Base-by-base conservation (phyloP, 2,888 invertebrate species). In the Latrodectus elegans region DNA sequence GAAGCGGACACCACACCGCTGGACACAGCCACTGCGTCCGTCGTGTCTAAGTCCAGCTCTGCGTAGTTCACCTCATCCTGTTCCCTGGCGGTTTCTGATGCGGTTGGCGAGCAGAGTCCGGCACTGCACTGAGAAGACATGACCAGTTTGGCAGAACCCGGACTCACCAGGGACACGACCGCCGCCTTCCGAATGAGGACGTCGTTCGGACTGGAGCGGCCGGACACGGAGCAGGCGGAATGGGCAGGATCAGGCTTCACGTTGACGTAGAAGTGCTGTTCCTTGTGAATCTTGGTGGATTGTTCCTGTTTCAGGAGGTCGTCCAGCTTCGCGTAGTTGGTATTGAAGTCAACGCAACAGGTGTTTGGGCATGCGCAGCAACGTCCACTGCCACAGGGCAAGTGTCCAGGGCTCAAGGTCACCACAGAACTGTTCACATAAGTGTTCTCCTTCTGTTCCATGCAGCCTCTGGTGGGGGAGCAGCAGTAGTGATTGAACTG, bases 21-120 rank as follows among this genome's bases (percentile, higher is more conserved):
- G 51, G 84, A 38, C 38, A 38, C 38, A 6, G 38, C 74, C 4
- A 65, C 76, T n/a, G 91, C 90, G 74, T 91, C 91, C 53, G 90
- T 91, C 76, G 89, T 93, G 90, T 95, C 95, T 91, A 97, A 94
- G 92, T 96, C 96, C 89, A 97, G 93, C 89, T 96, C 94, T 8
- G 95, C 95, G 92, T 97, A 97, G 92, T 96, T 96, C 0, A 96
- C 88, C 52, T 88, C 88, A n/a, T 80, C 74, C 17, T 70, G 76
- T 52, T 84, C 77, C 67, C 74, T 70, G 12, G 55, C 15, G 11
- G 76, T 14, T 26, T 84, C 79, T 1, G 83, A 68, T 10, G 53
- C 11, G 8, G 78, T 17, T 4, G 83, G 75, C 10, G 79, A 74
- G 49, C 75, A 49, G 9, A 88, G 55, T 53, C 84, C 84, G 52